Evolutionary conservation across 2,888 invertebrate species (phyloP).

Genomic region (Archips xylosteana): DNA sequence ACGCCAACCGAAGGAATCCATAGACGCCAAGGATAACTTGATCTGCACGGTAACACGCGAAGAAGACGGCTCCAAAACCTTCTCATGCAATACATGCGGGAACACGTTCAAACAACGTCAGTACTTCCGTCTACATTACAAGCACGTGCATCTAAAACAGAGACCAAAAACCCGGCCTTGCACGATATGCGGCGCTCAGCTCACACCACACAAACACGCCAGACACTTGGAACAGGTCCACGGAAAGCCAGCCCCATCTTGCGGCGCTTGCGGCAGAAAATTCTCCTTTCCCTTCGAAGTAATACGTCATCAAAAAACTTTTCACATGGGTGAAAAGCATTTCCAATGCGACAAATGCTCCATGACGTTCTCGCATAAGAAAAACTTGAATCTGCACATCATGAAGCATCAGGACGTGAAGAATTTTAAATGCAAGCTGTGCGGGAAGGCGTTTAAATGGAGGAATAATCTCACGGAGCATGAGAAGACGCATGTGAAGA

Average conservation of each 20-base stretch:
- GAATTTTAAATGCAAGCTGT: conserved; percentile 57
- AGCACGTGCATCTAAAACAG: conserved; percentile 33
- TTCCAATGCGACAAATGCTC: conserved; percentile 53
- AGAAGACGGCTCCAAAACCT: conserved; percentile 48
- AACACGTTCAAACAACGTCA: conserved; percentile 47
- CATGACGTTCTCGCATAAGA: conserved; percentile 47
- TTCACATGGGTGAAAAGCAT: conserved; percentile 61
- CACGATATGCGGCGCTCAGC: conserved; percentile 29
- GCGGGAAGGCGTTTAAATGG: conserved; percentile 62
- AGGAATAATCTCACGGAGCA: conserved; percentile 54
- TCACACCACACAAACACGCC: conserved; percentile 35
- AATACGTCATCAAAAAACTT: conserved; percentile 56
- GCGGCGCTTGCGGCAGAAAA: conserved; percentile 37
- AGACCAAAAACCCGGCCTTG: conserved; percentile 29
- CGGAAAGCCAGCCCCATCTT: conserved; percentile 34
- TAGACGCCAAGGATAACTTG: conserved; percentile 36
- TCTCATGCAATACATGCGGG: conserved; percentile 50
- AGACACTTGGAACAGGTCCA: conserved; percentile 38
- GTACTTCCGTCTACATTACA: conserved; percentile 48
- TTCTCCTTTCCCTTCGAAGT: conserved; percentile 46
- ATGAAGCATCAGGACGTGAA: conserved; percentile 53
- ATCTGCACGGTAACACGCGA: conserved; percentile 36
- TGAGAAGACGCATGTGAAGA: conserved; percentile 58
- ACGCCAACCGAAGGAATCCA: conserved; percentile 33
- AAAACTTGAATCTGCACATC: conserved; percentile 50